Base-by-base conservation (phyloP, 2,113 vertebrate species). In the Cervus canadensis region DNA sequence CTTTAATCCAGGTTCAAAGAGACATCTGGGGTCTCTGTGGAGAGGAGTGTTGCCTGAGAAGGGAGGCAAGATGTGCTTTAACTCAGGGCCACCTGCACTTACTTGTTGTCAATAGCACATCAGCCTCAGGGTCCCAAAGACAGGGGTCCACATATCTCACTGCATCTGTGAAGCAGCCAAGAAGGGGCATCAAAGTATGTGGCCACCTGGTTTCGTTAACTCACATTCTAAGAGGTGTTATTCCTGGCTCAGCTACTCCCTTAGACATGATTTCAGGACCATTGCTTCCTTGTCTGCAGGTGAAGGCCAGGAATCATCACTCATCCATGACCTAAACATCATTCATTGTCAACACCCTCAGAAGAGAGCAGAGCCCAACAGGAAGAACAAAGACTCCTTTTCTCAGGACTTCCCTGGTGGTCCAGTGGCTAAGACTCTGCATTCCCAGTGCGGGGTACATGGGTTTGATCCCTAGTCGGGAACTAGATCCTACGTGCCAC, bases 11-110 rank as follows among this genome's bases (percentile, higher is more conserved):
- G 10, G 92, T 6, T 94, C 95, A 98, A 98, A 95, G 97, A 93
- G 97, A 98, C 97, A 97, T 98, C 94, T 97, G 97, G 98, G 97
- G 97, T 98, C 97, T 95, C 98, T 92, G 97, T 97, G 97, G 93
- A 95, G 96, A 94, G 60, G 23, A 95, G 95, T 97, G 92, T 52
- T 79, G 48, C 67, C 82, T 97, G 78, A 74, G n/a, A 25, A 45
- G 50, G 36, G 36, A 57, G 81, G 60, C 28, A n/a, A 92, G 36
- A 43, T 1, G 5, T 56, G 28, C 15, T 36, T 57, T 17, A 59
- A 26, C 40, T 86, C 26, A 33, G 28, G 36, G 26, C 6, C 74
- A 28, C 87, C 12, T 43, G 64, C n/a, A 13, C 9, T 3, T 12
- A 26, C 21, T 36, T 19, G 48, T 89, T 52, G 4, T 89, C 19